Conservation (phyloP, 2,797 vertebrate species). For the Neostethus bicornis region DNA sequence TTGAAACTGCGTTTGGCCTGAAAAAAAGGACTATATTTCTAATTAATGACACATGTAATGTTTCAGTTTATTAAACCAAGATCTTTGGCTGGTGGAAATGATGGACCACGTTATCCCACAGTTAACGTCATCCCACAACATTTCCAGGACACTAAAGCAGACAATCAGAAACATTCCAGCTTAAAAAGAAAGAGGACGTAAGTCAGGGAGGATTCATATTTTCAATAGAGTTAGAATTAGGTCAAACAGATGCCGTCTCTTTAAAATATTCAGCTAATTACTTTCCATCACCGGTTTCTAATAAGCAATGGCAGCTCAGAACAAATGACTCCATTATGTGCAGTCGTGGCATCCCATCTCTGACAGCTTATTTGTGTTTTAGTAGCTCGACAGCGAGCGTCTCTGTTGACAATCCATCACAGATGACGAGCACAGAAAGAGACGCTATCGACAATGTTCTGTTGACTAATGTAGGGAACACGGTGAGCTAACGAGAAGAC, state of each 20-base stretch:
- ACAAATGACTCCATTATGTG: slow-evolving; percentile 41
- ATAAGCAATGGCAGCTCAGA: slow-evolving; percentile 21
- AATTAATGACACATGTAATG: background rate
- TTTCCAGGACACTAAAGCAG: too few relatives aligned
- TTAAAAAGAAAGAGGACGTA: background rate
- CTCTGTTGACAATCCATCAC: slow-evolving; percentile 25
- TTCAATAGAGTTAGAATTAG: background rate
- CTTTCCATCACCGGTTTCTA: slow-evolving; percentile 30
- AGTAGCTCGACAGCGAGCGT: slow-evolving; percentile 32
- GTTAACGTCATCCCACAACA: too few relatives aligned
- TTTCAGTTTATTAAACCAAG: background rate
- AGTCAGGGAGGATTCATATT: too few relatives aligned
- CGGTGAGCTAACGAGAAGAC: slow-evolving; percentile 32
- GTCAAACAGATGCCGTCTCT: slow-evolving; percentile 13
- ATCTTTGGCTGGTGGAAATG: background rate
- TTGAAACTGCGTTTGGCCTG: too few relatives aligned
- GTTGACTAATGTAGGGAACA: slow-evolving; percentile 63
- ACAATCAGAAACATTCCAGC: background rate
- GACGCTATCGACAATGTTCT: slow-evolving; percentile 57
- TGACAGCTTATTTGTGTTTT: slow-evolving; percentile 32
- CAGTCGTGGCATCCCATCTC: slow-evolving; percentile 26
- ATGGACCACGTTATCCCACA: too few relatives aligned
- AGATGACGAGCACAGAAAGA: slow-evolving; percentile 15
- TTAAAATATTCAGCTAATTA: slow-evolving; percentile 38
- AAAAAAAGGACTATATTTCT: background rate